These are phyloP conservation scores for Acholoe squamosa DNA, from an alignment of 2,888 invertebrate species.

Conservation along the genomic window DNA sequence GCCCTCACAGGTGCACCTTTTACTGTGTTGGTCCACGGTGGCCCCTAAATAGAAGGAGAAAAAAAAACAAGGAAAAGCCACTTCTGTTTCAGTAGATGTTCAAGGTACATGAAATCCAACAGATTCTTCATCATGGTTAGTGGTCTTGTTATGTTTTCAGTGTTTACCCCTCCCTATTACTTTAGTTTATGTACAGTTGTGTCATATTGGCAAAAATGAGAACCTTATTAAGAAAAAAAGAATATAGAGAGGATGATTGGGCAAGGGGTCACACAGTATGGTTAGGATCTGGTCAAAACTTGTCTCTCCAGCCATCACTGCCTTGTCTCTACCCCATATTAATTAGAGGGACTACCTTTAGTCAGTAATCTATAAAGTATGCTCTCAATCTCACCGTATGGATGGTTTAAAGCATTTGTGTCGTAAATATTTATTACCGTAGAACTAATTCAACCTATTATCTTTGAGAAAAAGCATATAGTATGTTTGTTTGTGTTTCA, in stretches of 20 bases:
- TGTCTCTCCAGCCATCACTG: neutral
- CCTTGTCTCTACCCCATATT: neutral
- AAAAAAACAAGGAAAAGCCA: too few species aligned
- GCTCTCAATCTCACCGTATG: neutral
- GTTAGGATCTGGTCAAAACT: neutral
- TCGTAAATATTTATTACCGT: slow-evolving; percentile 49
- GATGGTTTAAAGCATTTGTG: slow-evolving; percentile 34
- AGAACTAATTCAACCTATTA: slow-evolving; percentile 37
- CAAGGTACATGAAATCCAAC: too few species aligned
- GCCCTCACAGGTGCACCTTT: too few species aligned
- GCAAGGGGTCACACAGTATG: neutral
- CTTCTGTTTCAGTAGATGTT: too few species aligned
- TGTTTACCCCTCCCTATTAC: neutral
- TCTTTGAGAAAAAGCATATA: neutral
- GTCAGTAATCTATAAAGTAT: neutral
- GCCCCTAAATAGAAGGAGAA: too few species aligned
- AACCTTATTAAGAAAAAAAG: neutral
- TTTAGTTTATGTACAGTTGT: neutral
- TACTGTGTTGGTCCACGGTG: too few species aligned
- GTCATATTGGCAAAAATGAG: neutral
- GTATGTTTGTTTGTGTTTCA: slow-evolving; percentile 55
- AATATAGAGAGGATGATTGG: neutral
- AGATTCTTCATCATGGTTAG: neutral
- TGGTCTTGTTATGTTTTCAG: neutral
- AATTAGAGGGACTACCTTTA: neutral